phyloP scores from a whole-genome alignment of 2,888 invertebrate species.

The Lithophane leautieri region DNA sequence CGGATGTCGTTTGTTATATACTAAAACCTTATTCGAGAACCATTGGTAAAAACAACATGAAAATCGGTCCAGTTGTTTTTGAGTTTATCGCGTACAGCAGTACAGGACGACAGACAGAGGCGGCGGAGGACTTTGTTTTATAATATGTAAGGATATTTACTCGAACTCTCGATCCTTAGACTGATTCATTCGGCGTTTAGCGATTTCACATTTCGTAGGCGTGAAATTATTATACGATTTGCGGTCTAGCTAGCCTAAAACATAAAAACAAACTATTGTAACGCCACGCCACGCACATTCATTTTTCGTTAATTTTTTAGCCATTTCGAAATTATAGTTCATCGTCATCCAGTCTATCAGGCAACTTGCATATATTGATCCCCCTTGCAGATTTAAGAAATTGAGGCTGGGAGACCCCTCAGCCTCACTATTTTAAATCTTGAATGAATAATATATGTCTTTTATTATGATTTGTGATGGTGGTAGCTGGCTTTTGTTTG shows the following conservation, averaged over 20 bases:
- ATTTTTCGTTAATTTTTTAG: background rate
- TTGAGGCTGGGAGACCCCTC: too few relatives aligned
- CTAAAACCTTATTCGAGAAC: too few relatives aligned
- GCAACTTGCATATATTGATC: background rate
- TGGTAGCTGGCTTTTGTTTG: background rate
- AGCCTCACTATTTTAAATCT: background rate
- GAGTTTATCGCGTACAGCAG: too few relatives aligned
- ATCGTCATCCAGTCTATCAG: background rate
- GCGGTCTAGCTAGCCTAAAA: background rate
- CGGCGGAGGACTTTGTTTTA: too few relatives aligned
- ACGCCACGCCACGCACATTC: background rate
- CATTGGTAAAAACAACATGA: too few relatives aligned
- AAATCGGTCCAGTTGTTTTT: too few relatives aligned
- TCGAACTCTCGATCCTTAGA: background rate
- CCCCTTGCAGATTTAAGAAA: background rate
- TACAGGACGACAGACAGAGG: too few relatives aligned
- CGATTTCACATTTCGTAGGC: background rate
- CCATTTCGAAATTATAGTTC: background rate
- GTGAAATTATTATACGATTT: background rate
- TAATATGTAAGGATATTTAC: too few relatives aligned
- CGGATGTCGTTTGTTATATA: too few relatives aligned
- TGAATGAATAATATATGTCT: background rate
- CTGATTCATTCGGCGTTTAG: background rate
- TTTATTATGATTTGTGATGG: background rate
- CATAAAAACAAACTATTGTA: background rate